These are phyloP conservation scores for Microctenopoma stevenorrisi DNA, from an alignment of 2,797 vertebrate species.

Conservation along the genomic window DNA sequence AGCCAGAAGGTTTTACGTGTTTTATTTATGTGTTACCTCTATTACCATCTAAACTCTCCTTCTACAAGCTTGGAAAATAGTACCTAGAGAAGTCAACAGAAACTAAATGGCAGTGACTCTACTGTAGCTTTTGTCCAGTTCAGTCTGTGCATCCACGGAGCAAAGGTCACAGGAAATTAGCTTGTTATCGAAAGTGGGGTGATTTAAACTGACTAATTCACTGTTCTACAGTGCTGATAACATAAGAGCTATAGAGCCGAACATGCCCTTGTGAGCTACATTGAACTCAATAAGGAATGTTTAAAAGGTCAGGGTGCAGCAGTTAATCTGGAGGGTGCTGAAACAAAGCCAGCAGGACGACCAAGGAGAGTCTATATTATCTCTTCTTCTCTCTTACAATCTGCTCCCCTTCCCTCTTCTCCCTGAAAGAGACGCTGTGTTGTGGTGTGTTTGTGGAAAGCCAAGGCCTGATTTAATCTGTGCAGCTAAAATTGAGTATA, in stretches of 20 bases:
- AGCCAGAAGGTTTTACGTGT: not conserved
- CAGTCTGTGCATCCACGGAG: conserved; percentile 12
- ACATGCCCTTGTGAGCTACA: conserved; percentile 38
- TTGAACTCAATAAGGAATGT: conserved; percentile 64
- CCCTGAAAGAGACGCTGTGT: conserved; percentile 47
- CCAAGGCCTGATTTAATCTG: conserved; percentile 61
- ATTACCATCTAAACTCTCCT: not conserved
- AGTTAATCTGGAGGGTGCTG: conserved; percentile 70
- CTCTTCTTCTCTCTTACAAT: conserved; percentile 17
- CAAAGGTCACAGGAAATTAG: conserved; percentile 29
- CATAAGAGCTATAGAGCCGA: conserved; percentile 54
- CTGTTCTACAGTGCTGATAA: conserved; percentile 44
- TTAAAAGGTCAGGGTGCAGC: conserved; percentile 73
- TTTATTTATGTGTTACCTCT: not conserved
- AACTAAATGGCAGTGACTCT: not conserved
- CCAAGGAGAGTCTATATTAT: conserved; percentile 31
- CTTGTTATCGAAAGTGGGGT: conserved; percentile 41
- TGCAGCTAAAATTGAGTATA: conserved; percentile 45
- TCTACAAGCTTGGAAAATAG: not conserved
- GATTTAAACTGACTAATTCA: conserved; percentile 38
- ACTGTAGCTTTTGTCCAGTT: conserved; percentile 10
- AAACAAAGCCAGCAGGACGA: conserved; percentile 57
- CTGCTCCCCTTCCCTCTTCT: conserved; percentile 12
- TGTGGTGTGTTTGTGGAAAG: conserved; percentile 45
- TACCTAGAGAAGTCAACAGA: not conserved